Evolutionary conservation across 2,113 vertebrate species (phyloP).

Genomic region (Petrocephalus zakoni): DNA sequence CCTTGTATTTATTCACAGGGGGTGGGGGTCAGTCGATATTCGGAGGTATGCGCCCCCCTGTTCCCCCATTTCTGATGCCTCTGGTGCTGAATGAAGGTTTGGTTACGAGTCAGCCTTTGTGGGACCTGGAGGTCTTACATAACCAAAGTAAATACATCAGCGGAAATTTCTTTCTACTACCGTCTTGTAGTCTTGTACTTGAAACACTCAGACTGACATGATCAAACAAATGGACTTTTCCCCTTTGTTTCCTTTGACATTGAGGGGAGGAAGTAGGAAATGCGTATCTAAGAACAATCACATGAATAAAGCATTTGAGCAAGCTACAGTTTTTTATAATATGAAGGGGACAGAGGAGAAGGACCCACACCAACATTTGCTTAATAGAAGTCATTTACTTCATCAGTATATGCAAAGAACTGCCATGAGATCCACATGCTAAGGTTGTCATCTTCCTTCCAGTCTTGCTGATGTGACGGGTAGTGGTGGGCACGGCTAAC

Average conservation of each 20-base stretch:
- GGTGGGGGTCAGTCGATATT: too few species aligned
- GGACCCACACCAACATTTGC: not conserved
- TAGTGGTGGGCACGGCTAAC: too few species aligned
- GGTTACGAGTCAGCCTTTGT: not conserved
- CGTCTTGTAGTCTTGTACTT: not conserved
- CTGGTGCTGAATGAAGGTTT: not conserved
- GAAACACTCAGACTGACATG: slow-evolving; percentile 8
- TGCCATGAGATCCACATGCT: not conserved
- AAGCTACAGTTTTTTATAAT: not conserved
- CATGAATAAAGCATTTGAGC: not conserved
- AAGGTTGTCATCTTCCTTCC: not conserved
- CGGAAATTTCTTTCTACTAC: not conserved
- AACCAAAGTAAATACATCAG: not conserved
- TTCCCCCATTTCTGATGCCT: too few species aligned
- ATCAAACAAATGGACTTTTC: not conserved
- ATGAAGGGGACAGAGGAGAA: not conserved
- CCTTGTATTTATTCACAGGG: too few species aligned
- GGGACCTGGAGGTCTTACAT: not conserved
- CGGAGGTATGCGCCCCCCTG: too few species aligned
- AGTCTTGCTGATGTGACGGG: not conserved
- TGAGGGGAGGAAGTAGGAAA: not conserved
- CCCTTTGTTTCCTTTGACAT: not conserved
- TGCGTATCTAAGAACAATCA: not conserved
- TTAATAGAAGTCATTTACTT: not conserved
- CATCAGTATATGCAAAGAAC: not conserved